Conservation (phyloP, 2,797 vertebrate genomes). For the Cryptoprocta ferox region DNA sequence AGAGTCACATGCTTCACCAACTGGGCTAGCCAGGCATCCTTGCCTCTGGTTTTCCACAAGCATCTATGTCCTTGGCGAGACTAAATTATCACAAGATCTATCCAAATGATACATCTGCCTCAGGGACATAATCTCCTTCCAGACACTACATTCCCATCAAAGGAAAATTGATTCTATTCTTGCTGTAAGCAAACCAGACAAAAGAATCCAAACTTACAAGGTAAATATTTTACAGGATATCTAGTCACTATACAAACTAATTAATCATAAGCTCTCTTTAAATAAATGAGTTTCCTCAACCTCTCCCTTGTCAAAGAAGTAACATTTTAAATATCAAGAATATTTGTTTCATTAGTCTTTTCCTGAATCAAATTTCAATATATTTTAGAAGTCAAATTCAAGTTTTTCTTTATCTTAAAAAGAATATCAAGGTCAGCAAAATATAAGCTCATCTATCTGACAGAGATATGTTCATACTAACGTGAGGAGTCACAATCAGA, state of each 20-base stretch:
- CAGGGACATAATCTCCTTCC: not conserved
- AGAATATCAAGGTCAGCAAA: not conserved
- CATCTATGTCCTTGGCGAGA: not conserved
- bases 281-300: not conserved
- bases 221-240: not conserved
- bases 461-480: not conserved
- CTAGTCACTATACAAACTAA: not conserved
- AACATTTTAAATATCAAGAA: not conserved
- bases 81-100: not conserved
- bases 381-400: not conserved
- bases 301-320: not conserved
- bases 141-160: not conserved
- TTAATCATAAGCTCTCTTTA: not conserved
- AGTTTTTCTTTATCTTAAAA: slow-evolving; percentile 18
- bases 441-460: not conserved
- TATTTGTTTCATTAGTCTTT: not conserved
- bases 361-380: not conserved
- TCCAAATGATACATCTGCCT: not conserved
- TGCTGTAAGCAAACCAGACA: not conserved
- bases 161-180: not conserved
- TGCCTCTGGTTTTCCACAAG: not conserved
- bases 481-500: not conserved
- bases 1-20: too few relatives aligned
- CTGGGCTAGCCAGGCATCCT: too few relatives aligned
- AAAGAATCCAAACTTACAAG: slow-evolving; percentile 32